Conservation (phyloP, 1,140 invertebrate species). For the Proctacanthus coquilletti region DNA sequence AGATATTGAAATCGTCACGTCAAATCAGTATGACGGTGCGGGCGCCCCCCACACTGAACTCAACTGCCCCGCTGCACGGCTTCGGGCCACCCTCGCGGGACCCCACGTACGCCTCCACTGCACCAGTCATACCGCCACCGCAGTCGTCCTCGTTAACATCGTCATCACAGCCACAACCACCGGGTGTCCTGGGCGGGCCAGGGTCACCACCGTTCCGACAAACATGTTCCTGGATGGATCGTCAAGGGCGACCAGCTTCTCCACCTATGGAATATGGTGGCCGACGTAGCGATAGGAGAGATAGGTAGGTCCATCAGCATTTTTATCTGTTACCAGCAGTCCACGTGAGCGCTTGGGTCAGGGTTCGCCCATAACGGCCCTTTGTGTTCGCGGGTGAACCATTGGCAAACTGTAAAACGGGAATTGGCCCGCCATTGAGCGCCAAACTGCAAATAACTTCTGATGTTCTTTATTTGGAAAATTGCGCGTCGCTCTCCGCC, state of each 20-base stretch:
- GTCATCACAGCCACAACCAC: constrained; percentile 19
- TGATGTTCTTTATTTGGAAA: too few relatives aligned
- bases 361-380: too few relatives aligned
- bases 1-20: constrained; percentile 79
- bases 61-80: constrained; percentile 30
- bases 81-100: constrained; percentile 29
- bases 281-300: constrained; percentile 23
- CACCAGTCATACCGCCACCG: constrained; percentile 20
- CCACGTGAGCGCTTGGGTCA: too few relatives aligned
- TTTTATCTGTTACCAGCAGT: constrained; percentile 1
- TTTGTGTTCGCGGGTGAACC: too few relatives aligned
- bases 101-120: constrained; percentile 31
- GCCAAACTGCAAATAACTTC: too few relatives aligned
- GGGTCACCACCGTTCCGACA: constrained; percentile 44
- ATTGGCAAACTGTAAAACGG: too few relatives aligned
- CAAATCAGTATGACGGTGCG: constrained; percentile 76
- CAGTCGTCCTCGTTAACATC: constrained; percentile 19
- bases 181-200: constrained; percentile 29
- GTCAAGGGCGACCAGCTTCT: constrained; percentile 70
- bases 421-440: too few relatives aligned
- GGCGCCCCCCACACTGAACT: constrained; percentile 38
- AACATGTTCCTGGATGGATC: constrained; percentile 84
- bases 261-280: constrained; percentile 51
- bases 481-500: too few relatives aligned
- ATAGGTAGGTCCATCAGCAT: constrained; percentile 20